phyloP scores from a whole-genome alignment of 2,888 invertebrate species.

The Peribatodes rhomboidaria region DNA sequence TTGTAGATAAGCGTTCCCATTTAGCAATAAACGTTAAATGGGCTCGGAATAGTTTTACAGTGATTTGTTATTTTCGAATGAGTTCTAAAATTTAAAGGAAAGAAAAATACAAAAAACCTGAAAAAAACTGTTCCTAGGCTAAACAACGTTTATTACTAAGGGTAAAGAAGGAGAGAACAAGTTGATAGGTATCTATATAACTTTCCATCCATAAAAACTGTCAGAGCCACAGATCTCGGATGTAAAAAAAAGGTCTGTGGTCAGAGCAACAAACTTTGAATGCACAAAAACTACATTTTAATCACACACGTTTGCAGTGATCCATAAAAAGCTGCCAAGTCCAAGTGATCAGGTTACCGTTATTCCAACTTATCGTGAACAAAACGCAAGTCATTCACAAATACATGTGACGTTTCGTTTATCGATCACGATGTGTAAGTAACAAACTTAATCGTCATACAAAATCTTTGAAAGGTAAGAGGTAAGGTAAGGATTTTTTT shows the following conservation, averaged over 20 bases:
- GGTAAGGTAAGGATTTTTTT: too few species aligned
- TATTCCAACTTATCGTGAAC: constrained; percentile 30
- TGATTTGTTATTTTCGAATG: too few species aligned
- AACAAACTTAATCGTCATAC: neutral
- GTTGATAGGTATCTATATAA: neutral
- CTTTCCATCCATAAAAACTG: constrained; percentile 7
- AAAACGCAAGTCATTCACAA: constrained; percentile 23
- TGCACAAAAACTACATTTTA: constrained; percentile 23
- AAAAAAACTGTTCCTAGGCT: too few species aligned
- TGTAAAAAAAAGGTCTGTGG: constrained; percentile 26
- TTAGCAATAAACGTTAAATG: too few species aligned
- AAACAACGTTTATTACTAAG: too few species aligned
- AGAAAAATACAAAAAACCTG: too few species aligned
- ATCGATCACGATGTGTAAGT: neutral
- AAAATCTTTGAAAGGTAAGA: too few species aligned
- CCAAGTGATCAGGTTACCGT: constrained; percentile 36
- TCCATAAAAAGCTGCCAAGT: constrained; percentile 23
- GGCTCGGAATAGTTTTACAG: too few species aligned
- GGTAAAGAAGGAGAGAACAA: too few species aligned
- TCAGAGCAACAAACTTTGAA: constrained; percentile 38
- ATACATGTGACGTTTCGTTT: neutral
- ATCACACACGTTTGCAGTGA: constrained; percentile 27
- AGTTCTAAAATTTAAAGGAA: too few species aligned
- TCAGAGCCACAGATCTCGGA: constrained; percentile 37
- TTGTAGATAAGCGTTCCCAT: too few species aligned